Conservation (phyloP, 2,797 vertebrate genomes). For the Cossypha heuglini region DNA sequence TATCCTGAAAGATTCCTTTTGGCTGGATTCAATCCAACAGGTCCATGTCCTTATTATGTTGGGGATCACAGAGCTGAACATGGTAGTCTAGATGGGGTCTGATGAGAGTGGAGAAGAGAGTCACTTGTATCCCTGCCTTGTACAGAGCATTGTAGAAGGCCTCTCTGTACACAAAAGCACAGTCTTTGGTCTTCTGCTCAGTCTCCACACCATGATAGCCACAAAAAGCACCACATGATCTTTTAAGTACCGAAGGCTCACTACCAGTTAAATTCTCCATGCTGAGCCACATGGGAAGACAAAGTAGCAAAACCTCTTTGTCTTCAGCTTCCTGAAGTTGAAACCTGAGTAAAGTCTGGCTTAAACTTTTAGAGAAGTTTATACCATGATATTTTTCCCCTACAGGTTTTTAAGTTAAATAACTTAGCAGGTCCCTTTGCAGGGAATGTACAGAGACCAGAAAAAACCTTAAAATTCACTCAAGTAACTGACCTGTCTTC, state of each 20-base stretch:
- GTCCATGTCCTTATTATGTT: background rate
- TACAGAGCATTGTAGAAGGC: background rate
- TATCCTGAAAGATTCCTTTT: background rate
- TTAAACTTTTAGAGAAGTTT: background rate
- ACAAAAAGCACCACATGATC: background rate
- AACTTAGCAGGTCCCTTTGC: background rate
- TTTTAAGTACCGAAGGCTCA: background rate
- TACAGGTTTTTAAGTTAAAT: background rate
- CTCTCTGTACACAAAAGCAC: background rate
- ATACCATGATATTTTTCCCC: background rate
- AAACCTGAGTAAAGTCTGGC: background rate
- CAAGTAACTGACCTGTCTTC: background rate
- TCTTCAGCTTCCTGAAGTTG: background rate
- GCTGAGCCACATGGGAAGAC: background rate
- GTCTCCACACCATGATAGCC: background rate
- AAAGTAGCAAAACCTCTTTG: background rate
- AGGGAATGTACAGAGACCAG: background rate
- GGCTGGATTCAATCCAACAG: background rate
- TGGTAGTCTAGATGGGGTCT: rapidly evolving
- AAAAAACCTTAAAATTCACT: background rate
- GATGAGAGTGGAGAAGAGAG: background rate
- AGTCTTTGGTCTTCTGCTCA: background rate
- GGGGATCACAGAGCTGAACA: background rate
- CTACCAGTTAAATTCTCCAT: background rate
- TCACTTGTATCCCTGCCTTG: background rate